Base-by-base conservation (phyloP, 1,140 invertebrate species). In the Mylabris phalerata region DNA sequence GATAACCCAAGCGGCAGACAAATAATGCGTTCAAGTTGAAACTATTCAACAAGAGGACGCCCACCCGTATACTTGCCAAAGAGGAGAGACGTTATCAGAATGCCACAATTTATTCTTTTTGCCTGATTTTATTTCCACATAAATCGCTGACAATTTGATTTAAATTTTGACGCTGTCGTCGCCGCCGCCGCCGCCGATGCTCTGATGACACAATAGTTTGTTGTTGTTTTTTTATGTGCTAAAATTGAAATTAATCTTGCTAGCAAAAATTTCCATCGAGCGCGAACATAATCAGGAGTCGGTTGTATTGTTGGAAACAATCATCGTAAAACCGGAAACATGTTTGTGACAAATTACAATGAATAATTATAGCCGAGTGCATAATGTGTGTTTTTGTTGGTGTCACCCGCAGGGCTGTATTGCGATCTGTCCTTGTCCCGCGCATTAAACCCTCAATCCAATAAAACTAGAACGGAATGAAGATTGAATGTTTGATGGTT, bases 291-390 rank as follows among this genome's bases (percentile, higher is more conserved):
- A 54, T 54, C 51, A 11, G 43, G 46, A 41, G 32, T 32, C 51
- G 25, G 44, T 45, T 46, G 46, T 54, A 54, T 54, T 25, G 46
- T 32, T 54, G 51, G 51, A 54, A 54, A 54, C 51, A 54, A 54
- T 54, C 51, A 54, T 54, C 51, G 51, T 54, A 54, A 54, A 54
- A 54, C 51, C 51, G 51, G 51, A 54, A 54, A 54, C 51, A 54
- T 54, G 51, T 54, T 54, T 44, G 51, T 54, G 51, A 54, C 51
- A 54, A 54, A 54, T 54, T 54, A 54, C 51, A 54, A 54, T 54
- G 51, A 54, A 54, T 54, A 54, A 54, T 54, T 54, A 54, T 54
- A 45, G 51, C 43, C 43, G 51, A 45, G 51, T 54, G 51, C 51
- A 54, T 54, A 54, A 54, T 54, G 51, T 54, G 46, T 54, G 51